Evolutionary conservation across 2,888 invertebrate species (phyloP), one percentile per base, ranked within the genome.

Genomic region (Rhamnusium bicolor): DNA sequence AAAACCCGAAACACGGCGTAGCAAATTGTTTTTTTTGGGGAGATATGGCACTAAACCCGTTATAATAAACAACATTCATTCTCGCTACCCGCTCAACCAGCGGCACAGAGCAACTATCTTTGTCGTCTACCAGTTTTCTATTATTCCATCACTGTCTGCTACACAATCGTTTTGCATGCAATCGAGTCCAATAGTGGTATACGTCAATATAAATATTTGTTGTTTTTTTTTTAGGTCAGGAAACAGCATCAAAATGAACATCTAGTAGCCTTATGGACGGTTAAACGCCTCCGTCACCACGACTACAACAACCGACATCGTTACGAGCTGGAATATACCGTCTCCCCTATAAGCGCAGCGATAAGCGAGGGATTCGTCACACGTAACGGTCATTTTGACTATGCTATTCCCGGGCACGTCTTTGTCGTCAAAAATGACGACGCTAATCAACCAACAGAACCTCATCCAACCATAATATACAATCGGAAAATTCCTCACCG

Each of bases 301-400:
- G 91, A 92, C 79, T 85, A 86, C 0, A 81, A 87, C 73, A 85
- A 90, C 84, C 87, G 89, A 79, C 89, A 88, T 86, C 46, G 88
- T 86, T 93, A 92, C 82, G 94, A 94, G 85, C 86, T 93, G 75
- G 93, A 93, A 82, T 93, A 93, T 82, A 92, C 92, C 2, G 90
- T 94, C 6, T 91, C 92, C 67, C 90, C 91, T 1, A 88, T 90
- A n/a, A 89, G 87, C 71, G 87, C 88, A 68, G 84, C 86, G 65
- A 84, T 87, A 32, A 73, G 71, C 16, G 77, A 78, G 19, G 80
- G 76, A 19, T 51, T 82, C 61, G 75, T 85, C n/a, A 83, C 78
- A 61, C 87, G 85, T 76, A 89, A 89, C 72, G 90, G 90, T 1
- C 80, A 82, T 66, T 87, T 87, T 69, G 85, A 88, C 40, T 89